Conservation (phyloP, 2,888 invertebrate species). For the Steromphala cineraria region DNA sequence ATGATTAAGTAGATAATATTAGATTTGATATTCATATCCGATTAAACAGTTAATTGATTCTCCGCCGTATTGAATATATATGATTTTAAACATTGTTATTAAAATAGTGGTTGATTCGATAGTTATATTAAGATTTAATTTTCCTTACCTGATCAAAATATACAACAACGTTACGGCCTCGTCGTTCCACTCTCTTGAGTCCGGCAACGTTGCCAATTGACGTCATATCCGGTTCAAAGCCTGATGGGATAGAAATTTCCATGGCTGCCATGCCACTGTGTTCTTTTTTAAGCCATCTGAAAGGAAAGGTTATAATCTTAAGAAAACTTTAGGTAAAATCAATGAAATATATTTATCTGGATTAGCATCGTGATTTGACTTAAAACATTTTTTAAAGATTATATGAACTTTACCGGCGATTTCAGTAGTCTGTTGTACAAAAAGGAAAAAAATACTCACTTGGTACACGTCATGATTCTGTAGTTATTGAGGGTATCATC, state of each 20-base stretch:
- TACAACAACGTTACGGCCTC: slow-evolving; percentile 69
- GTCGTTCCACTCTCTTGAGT: slow-evolving; percentile 72
- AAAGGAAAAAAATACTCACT: slow-evolving; percentile 21
- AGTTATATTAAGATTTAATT: background rate
- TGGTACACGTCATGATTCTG: slow-evolving; percentile 45
- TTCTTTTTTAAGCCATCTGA: slow-evolving; percentile 51
- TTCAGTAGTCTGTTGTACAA: too few species aligned
- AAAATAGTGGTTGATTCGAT: too few species aligned
- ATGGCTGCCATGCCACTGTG: slow-evolving; percentile 62
- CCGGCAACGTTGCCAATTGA: slow-evolving; percentile 56
- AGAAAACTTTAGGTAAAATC: background rate
- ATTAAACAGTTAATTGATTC: too few species aligned
- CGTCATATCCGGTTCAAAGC: slow-evolving; percentile 52
- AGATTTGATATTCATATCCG: too few species aligned
- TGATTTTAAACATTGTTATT: too few species aligned
- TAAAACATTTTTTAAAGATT: too few species aligned
- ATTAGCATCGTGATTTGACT: too few species aligned
- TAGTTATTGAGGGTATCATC: slow-evolving; percentile 57
- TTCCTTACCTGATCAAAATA: slow-evolving; percentile 74
- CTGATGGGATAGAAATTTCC: slow-evolving; percentile 61
- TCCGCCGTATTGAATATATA: too few species aligned
- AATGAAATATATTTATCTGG: too few species aligned
- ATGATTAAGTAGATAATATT: too few species aligned
- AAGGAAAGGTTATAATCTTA: background rate
- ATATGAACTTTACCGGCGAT: too few species aligned